phyloP scores from a whole-genome alignment of 2,888 invertebrate species.

The Caenorhabditis drosophilae region DNA sequence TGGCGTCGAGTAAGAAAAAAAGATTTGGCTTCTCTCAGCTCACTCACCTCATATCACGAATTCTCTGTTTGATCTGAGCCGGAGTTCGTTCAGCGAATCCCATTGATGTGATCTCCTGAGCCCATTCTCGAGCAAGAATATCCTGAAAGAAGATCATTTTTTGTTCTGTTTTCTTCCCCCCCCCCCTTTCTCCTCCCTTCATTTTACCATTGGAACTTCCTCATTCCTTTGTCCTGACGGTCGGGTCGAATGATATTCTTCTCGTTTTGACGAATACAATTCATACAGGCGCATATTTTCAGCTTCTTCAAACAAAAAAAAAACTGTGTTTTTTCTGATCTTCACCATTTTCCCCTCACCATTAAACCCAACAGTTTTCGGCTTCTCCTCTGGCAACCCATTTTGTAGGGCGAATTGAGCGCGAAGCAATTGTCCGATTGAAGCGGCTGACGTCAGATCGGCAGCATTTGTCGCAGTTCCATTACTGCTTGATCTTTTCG shows the following conservation, averaged over 20 bases:
- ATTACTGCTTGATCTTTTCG: too few relatives aligned
- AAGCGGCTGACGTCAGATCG: conserved; percentile 9
- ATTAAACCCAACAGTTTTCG: conserved; percentile 36
- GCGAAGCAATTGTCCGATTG: conserved; percentile 28
- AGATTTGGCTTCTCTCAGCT: too few relatives aligned
- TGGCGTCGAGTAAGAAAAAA: not conserved
- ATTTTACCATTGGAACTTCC: conserved; percentile 34
- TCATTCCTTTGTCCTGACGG: conserved; percentile 31
- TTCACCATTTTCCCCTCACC: conserved; percentile 6
- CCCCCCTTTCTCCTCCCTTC: too few relatives aligned
- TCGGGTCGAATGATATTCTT: conserved; percentile 34
- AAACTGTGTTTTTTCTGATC: not conserved
- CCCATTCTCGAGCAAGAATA: conserved; percentile 28
- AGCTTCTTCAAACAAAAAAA: conserved; percentile 13
- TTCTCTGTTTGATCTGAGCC: conserved; percentile 36
- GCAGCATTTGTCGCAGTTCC: too few relatives aligned
- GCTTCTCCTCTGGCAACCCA: conserved; percentile 22
- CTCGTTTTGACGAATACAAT: conserved; percentile 17
- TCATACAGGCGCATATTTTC: conserved; percentile 37
- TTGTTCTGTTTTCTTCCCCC: not conserved
- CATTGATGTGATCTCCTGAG: conserved; percentile 29
- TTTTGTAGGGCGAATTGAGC: conserved; percentile 22
- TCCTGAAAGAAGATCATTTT: conserved; percentile 1
- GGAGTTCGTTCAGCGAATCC: conserved; percentile 32
- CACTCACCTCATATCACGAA: conserved; percentile 34